Evolutionary conservation across 2,113 vertebrate species (phyloP).

Genomic region (Tichodroma muraria): DNA sequence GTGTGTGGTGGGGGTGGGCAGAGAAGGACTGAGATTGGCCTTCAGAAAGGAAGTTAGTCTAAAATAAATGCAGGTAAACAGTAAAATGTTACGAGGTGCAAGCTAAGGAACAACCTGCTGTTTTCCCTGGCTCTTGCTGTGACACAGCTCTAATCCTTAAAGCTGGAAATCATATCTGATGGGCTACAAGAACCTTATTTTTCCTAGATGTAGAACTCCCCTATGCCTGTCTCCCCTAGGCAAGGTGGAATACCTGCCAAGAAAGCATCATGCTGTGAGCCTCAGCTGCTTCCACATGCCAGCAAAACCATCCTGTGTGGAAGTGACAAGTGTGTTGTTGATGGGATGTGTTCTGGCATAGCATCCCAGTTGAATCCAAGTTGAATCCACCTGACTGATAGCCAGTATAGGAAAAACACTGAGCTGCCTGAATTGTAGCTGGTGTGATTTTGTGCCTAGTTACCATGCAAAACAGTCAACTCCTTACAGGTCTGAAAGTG

Average conservation of each 20-base stretch:
- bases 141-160: neutral
- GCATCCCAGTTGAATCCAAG: neutral
- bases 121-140: neutral
- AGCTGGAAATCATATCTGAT: slow-evolving; percentile 11
- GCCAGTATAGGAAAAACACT: neutral
- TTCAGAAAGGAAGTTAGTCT: neutral
- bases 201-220: neutral
- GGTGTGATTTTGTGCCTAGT: neutral
- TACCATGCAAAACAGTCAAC: neutral
- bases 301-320: neutral
- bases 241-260: slow-evolving; percentile 13
- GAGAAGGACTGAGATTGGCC: neutral
- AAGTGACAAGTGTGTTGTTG: neutral
- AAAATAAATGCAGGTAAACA: neutral
- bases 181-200: neutral
- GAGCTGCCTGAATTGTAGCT: neutral
- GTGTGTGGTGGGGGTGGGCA: neutral
- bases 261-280: neutral
- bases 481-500: neutral
- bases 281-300: neutral
- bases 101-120: neutral
- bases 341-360: neutral
- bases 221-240: neutral
- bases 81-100: neutral
- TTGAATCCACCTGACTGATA: neutral